These are phyloP conservation scores for Andrena dorsata DNA, from an alignment of 2,888 invertebrate genomes.

Conservation along the genomic window DNA sequence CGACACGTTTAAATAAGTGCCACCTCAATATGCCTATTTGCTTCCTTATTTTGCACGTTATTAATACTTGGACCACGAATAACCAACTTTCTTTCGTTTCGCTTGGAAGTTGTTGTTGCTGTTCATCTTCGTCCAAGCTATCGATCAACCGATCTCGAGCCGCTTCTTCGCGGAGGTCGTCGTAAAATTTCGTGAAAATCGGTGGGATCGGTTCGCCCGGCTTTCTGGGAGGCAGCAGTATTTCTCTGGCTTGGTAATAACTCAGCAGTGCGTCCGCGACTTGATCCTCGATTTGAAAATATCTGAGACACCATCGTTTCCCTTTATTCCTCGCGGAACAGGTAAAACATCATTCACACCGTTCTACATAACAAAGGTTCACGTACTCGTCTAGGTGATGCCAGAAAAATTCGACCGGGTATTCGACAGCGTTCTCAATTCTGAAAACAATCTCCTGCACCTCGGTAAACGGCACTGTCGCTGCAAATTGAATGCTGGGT, in stretches of 20 bases:
- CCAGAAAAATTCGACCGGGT: constrained; percentile 90
- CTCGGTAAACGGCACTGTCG: constrained; percentile 88
- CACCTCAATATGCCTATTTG: too few species aligned
- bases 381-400: constrained; percentile 88
- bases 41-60: too few species aligned
- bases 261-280: constrained; percentile 79
- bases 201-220: constrained; percentile 81
- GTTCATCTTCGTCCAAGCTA: not conserved
- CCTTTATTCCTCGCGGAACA: not conserved
- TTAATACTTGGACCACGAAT: too few species aligned
- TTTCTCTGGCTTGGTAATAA: constrained; percentile 82
- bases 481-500: constrained; percentile 87
- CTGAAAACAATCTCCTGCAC: constrained; percentile 87
- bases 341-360: too few species aligned
- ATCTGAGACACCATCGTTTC: constrained; percentile 70
- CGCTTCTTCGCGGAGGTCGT: constrained; percentile 74
- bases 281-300: constrained; percentile 80
- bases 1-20: too few species aligned
- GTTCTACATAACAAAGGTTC: not conserved
- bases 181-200: constrained; percentile 76
- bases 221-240: constrained; percentile 82
- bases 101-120: not conserved
- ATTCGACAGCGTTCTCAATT: constrained; percentile 88
- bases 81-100: constrained; percentile 5
- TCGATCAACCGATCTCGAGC: constrained; percentile 14